These are phyloP conservation scores for Hassar affinis DNA, from an alignment of 2,113 vertebrate species.

Conservation along the genomic window DNA sequence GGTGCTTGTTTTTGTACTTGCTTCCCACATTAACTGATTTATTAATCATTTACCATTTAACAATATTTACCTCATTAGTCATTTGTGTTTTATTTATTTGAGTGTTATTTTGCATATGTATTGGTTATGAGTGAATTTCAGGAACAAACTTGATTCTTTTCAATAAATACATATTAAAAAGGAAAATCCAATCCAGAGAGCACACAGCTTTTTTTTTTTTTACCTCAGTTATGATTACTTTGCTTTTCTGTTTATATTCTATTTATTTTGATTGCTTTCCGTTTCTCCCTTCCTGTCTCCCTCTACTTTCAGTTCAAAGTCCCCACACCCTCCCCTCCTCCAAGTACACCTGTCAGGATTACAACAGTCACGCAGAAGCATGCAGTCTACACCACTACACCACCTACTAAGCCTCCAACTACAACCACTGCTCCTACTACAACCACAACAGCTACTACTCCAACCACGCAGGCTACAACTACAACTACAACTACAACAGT, in stretches of 20 bases:
- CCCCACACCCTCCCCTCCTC: conserved; percentile 66
- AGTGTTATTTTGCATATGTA: not conserved
- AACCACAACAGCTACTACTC: not conserved
- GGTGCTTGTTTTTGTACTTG: not conserved
- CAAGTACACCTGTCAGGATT: conserved; percentile 47
- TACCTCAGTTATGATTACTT: conserved; percentile 32
- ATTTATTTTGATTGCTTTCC: conserved; percentile 54
- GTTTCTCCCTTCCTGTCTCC: conserved; percentile 31
- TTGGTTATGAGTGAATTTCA: not conserved
- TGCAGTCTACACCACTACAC: conserved; percentile 21
- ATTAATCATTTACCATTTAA: not conserved
- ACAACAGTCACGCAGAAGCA: conserved; percentile 51
- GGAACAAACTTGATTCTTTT: not conserved
- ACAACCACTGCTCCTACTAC: conserved; percentile 6
- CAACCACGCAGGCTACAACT: conserved; percentile 18
- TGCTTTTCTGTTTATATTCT: conserved; percentile 16
- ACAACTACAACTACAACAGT: conserved; percentile 46
- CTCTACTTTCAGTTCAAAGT: conserved; percentile 67
- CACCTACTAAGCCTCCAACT: conserved; percentile 36
- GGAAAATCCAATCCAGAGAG: conserved; percentile 25
- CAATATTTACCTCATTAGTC: not conserved
- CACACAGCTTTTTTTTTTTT: conserved; percentile 25
- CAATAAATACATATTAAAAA: not conserved
- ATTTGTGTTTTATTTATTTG: conserved; percentile 5
- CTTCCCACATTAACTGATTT: not conserved